Percentiles rank a stretch among this genome's conserved stretches.
These are phyloP conservation scores for Scaptomyza parva DNA, from an alignment of 2,888 invertebrate species.

Conservation along the genomic window DNA sequence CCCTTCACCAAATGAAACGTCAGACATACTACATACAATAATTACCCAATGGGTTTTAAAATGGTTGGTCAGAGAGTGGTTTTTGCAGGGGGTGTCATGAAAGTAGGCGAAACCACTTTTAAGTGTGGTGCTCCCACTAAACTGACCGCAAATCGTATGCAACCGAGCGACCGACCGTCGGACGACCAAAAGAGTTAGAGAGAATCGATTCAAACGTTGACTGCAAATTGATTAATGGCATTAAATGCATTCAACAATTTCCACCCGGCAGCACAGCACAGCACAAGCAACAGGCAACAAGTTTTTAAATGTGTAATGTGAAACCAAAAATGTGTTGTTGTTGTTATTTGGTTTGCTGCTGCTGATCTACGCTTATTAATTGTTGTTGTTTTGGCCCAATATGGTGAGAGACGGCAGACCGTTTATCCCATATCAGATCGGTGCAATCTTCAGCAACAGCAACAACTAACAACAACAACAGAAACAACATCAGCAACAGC, in stretches of 20 bases:
- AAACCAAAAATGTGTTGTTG: slow-evolving; percentile 56
- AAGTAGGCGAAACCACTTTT: slow-evolving; percentile 32
- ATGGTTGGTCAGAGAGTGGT: not conserved
- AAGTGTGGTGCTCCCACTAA: slow-evolving; percentile 39
- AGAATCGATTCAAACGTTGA: slow-evolving; percentile 45
- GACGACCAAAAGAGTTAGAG: slow-evolving; percentile 30
- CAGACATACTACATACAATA: slow-evolving; percentile 18
- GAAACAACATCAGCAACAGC: slow-evolving; percentile 27
- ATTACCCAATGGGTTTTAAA: slow-evolving; percentile 13
- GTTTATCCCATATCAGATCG: slow-evolving; percentile 64
- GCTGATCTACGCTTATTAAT: slow-evolving; percentile 70
- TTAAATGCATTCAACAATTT: slow-evolving; percentile 76
- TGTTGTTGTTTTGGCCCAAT: slow-evolving; percentile 47
- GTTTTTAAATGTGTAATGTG: slow-evolving; percentile 66
- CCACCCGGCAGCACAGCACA: slow-evolving; percentile 49
- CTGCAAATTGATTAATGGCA: slow-evolving; percentile 76
- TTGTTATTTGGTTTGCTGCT: slow-evolving; percentile 30
- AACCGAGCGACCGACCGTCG: slow-evolving; percentile 17
- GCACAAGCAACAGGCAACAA: slow-evolving; percentile 30
- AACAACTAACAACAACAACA: too few relatives aligned
- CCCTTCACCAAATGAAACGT: not conserved
- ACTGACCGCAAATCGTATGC: slow-evolving; percentile 46
- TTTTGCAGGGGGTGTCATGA: slow-evolving; percentile 15
- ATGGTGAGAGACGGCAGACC: slow-evolving; percentile 46
- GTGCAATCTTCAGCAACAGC: slow-evolving; percentile 60